phyloP scores from a whole-genome alignment of 2,888 invertebrate genomes.

The Tenthredo scrophulariae region DNA sequence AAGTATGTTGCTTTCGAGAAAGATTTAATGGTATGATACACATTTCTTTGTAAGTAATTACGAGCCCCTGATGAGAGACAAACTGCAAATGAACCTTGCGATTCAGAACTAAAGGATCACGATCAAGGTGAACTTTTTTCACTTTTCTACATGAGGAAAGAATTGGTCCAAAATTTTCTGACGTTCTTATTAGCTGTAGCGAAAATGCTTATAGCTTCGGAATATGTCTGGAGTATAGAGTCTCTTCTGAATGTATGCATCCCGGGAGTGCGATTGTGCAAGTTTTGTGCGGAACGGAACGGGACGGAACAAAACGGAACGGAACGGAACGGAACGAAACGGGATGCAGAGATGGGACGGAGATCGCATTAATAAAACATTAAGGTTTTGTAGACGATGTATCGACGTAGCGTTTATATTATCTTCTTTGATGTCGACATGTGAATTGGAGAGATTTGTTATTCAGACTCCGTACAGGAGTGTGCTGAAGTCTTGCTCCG shows the following conservation, averaged over 20 bases:
- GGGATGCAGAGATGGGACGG: constrained; percentile 42
- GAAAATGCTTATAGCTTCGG: neutral
- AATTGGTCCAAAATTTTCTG: neutral
- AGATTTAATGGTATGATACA: neutral
- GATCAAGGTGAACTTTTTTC: neutral
- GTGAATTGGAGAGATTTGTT: constrained; percentile 79
- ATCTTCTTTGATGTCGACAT: constrained; percentile 79
- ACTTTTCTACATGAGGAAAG: neutral
- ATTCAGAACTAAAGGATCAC: neutral
- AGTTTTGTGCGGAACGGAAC: constrained; percentile 9
- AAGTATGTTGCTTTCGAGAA: neutral
- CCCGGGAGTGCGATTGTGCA: neutral
- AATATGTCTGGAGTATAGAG: neutral
- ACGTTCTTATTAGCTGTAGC: neutral
- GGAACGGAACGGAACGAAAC: constrained; percentile 26
- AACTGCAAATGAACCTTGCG: neutral
- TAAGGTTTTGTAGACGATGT: constrained; percentile 78
- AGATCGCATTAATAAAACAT: constrained; percentile 78
- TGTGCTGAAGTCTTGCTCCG: constrained; percentile 78
- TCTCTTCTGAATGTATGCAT: neutral
- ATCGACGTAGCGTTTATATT: constrained; percentile 79
- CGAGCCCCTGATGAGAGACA: neutral
- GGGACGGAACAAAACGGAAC: neutral
- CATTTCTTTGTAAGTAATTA: neutral
- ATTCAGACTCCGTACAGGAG: constrained; percentile 78